These are phyloP conservation scores for Anolis sagrei DNA, from an alignment of 2,113 vertebrate genomes.

Conservation along the genomic window DNA sequence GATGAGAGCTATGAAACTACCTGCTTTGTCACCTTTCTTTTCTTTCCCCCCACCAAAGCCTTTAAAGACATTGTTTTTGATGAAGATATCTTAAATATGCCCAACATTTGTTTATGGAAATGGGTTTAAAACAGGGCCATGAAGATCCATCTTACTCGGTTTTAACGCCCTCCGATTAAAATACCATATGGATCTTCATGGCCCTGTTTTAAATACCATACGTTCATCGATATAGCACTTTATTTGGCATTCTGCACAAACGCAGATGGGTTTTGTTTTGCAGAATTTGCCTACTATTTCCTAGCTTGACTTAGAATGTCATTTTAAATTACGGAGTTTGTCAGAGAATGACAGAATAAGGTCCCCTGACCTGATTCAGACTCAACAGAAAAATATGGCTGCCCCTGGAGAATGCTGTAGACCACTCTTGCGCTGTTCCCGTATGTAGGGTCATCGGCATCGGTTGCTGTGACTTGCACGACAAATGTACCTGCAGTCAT, in stretches of 20 bases:
- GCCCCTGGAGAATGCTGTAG: conserved; percentile 96
- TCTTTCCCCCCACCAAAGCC: conserved; percentile 31
- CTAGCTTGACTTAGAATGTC: conserved; percentile 65
- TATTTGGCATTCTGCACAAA: conserved; percentile 65
- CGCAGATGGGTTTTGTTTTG: conserved; percentile 64
- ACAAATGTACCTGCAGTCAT: conserved; percentile 88
- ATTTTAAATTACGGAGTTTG: conserved; percentile 69
- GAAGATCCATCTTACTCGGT: conserved; percentile 67
- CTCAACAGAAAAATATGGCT: conserved; percentile 95
- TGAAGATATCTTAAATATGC: conserved; percentile 41
- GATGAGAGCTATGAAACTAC: neutral
- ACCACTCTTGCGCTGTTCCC: conserved; percentile 94
- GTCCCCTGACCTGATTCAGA: conserved; percentile 88
- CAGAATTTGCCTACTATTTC: conserved; percentile 70
- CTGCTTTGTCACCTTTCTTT: conserved; percentile 43
- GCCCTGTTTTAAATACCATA: too few species aligned
- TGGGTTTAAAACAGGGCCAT: conserved; percentile 50
- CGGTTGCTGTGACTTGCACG: conserved; percentile 91
- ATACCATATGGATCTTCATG: conserved; percentile 67
- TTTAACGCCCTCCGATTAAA: conserved; percentile 65
- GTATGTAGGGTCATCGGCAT: conserved; percentile 92
- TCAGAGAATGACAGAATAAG: conserved; percentile 61
- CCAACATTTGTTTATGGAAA: conserved; percentile 55
- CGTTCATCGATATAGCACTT: conserved; percentile 67
- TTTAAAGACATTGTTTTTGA: conserved; percentile 39